Evolutionary conservation across 2,888 invertebrate species (phyloP).

Genomic region (Lithosia quadra): DNA sequence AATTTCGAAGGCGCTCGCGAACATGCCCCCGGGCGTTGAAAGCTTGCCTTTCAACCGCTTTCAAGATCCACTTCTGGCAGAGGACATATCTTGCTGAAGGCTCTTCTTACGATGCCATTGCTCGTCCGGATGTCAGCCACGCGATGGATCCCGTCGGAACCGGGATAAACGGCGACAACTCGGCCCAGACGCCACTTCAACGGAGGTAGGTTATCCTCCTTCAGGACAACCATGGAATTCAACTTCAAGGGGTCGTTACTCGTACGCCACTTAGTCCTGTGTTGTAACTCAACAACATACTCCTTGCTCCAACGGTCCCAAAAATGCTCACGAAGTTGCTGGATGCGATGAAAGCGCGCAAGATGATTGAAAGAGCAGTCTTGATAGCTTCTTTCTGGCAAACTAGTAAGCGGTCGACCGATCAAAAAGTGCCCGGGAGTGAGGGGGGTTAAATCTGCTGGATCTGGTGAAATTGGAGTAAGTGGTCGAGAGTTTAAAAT

Average conservation of each 20-base stretch:
- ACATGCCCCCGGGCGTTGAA: too few relatives aligned
- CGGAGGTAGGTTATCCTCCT: constrained; percentile 12
- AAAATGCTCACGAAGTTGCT: constrained; percentile 15
- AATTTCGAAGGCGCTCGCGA: too few relatives aligned
- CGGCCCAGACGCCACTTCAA: constrained; percentile 11
- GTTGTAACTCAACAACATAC: constrained; percentile 5
- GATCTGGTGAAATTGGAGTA: neutral
- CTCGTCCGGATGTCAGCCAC: neutral
- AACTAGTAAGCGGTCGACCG: neutral
- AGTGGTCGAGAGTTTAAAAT: neutral
- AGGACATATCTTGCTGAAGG: neutral
- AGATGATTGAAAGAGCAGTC: neutral
- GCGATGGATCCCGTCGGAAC: neutral
- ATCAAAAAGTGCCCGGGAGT: neutral
- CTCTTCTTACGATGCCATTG: neutral
- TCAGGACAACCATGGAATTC: constrained; percentile 5
- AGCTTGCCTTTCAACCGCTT: too few relatives aligned
- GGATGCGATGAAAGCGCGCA: neutral
- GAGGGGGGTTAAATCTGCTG: neutral
- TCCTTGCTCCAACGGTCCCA: constrained; percentile 14
- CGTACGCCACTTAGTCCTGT: neutral
- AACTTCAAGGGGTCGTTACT: neutral
- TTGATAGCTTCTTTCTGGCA: neutral
- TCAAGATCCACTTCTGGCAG: too few relatives aligned
- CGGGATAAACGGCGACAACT: neutral